phyloP scores from a whole-genome alignment of 1,140 invertebrate genomes.

The Mamestra configurata region DNA sequence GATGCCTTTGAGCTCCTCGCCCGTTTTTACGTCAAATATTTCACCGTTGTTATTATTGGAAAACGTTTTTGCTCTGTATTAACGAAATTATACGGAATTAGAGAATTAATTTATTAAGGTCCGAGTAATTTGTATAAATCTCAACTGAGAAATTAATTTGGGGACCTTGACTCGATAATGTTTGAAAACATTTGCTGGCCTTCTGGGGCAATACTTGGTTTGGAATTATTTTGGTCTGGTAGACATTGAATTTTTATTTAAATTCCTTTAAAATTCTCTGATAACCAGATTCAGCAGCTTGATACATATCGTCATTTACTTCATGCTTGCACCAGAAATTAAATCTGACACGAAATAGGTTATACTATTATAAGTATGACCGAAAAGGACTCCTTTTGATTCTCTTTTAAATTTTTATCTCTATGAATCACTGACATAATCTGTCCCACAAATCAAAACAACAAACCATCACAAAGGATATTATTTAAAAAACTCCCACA shows the following conservation, averaged over 20 bases:
- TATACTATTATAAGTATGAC: no score
- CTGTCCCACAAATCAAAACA: neutral
- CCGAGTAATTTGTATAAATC: slow-evolving; percentile 43
- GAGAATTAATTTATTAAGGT: slow-evolving; percentile 49
- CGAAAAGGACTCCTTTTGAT: neutral
- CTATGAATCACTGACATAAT: neutral
- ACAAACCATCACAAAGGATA: neutral
- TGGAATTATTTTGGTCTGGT: neutral
- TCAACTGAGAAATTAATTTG: slow-evolving; percentile 40
- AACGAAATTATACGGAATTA: slow-evolving; percentile 42
- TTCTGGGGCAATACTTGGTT: slow-evolving; percentile 17
- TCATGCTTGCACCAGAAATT: no score
- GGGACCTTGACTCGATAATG: slow-evolving; percentile 41
- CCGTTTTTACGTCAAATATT: slow-evolving; percentile 57
- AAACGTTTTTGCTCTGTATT: slow-evolving; percentile 43
- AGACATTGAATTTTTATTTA: neutral
- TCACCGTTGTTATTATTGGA: slow-evolving; percentile 50
- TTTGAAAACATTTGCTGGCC: slow-evolving; percentile 32
- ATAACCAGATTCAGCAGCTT: no score
- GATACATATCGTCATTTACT: no score
- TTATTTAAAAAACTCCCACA: neutral
- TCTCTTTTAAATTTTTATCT: neutral
- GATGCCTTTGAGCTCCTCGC: slow-evolving; percentile 57
- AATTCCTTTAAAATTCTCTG: no score
- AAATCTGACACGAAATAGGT: no score